These are phyloP conservation scores for Limanda limanda DNA, from an alignment of 2,113 vertebrate genomes.

Conservation along the genomic window DNA sequence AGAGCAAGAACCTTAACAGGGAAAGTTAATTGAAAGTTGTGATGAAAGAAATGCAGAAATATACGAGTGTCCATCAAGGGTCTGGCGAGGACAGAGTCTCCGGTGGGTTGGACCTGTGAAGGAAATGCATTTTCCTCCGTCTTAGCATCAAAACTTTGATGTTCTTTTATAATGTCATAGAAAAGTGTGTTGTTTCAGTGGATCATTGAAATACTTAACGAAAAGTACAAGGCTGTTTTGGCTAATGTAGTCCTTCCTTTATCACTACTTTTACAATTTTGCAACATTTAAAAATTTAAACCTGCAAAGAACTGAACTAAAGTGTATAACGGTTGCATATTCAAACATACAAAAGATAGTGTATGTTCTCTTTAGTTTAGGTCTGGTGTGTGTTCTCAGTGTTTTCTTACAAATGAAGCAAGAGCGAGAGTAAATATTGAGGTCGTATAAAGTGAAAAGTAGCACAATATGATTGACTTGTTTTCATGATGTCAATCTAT, in stretches of 20 bases:
- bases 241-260: too few relatives aligned
- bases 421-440: too few relatives aligned
- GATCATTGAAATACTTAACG: too few relatives aligned
- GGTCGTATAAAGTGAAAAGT: too few relatives aligned
- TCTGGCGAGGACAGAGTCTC: neutral
- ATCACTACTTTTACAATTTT: too few relatives aligned
- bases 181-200: neutral
- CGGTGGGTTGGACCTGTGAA: neutral
- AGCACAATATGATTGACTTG: too few relatives aligned
- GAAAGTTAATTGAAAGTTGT: slow-evolving; percentile 1
- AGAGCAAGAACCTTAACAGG: neutral
- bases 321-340: too few relatives aligned
- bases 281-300: neutral
- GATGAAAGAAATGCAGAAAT: slow-evolving; percentile 4
- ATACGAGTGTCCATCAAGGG: neutral
- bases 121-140: neutral
- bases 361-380: too few relatives aligned
- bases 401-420: too few relatives aligned
- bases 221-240: too few relatives aligned
- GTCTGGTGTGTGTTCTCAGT: neutral
- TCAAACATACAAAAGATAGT: too few relatives aligned
- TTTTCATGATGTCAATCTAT: too few relatives aligned
- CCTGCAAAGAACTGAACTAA: neutral
- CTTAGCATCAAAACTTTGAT: neutral
- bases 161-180: neutral